Conservation (phyloP, 1,140 invertebrate species). For the Vollenhovia emeryi region DNA sequence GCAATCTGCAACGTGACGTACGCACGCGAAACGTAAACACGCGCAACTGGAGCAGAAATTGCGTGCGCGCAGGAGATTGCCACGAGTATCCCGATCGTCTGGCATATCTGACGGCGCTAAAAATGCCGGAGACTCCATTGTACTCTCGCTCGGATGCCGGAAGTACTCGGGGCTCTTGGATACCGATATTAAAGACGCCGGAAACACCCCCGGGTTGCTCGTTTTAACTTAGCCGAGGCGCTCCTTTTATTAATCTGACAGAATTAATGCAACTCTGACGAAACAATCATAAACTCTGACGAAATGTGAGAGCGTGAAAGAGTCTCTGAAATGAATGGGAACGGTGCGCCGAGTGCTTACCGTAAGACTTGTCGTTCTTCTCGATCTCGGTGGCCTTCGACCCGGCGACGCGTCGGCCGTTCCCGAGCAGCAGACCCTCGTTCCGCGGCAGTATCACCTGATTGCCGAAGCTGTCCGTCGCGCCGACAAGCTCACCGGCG, state of each 20-base stretch:
- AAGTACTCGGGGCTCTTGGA: neutral
- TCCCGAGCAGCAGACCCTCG: slow-evolving; percentile 77
- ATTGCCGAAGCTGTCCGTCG: slow-evolving; percentile 69
- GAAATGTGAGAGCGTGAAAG: neutral
- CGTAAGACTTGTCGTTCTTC: slow-evolving; percentile 70
- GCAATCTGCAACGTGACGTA: slow-evolving; percentile 66
- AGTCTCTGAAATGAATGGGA: neutral
- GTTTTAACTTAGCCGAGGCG: neutral
- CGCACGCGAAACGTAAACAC: slow-evolving; percentile 1
- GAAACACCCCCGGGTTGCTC: neutral
- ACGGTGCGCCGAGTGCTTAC: slow-evolving; percentile 51
- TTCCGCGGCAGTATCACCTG: slow-evolving; percentile 80
- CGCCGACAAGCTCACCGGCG: neutral
- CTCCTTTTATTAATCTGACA: neutral
- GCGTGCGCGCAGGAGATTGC: neutral
- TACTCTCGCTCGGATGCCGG: neutral
- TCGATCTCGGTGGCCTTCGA: slow-evolving; percentile 32
- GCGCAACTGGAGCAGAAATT: slow-evolving; percentile 33
- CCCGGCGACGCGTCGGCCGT: slow-evolving; percentile 56
- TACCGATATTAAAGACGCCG: neutral
- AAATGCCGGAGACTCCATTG: neutral
- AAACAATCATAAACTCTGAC: neutral
- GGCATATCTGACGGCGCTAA: neutral
- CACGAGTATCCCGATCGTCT: neutral
- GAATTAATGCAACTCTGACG: neutral